Evolutionary conservation across 37 sponge, comb jelly and placozoan genomes (phyloP).

Genomic region (Halichondria panicea): DNA sequence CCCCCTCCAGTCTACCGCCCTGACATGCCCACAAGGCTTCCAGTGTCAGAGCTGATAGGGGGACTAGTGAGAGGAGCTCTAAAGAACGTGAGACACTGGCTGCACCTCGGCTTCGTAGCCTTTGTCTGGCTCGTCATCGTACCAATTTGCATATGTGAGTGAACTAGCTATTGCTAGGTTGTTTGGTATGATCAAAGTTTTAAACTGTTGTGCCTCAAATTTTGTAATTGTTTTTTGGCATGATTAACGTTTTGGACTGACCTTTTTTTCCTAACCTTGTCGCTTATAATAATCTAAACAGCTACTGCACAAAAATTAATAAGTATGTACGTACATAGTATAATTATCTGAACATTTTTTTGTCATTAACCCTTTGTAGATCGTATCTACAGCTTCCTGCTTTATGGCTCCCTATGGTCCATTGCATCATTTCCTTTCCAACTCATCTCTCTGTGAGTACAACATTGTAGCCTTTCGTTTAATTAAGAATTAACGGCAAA

Average conservation of each 20-base stretch:
- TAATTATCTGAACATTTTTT: not conserved
- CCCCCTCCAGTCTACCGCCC: constrained; percentile 73
- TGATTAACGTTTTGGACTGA: not conserved
- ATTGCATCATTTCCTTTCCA: constrained; percentile 49
- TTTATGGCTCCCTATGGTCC: constrained; percentile 71
- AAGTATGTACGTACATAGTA: not conserved
- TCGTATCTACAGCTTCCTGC: constrained; percentile 69
- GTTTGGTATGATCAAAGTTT: not conserved
- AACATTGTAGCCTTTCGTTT: not conserved
- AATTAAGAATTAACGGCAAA: too few species aligned
- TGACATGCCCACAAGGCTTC: constrained; percentile 77
- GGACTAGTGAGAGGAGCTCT: constrained; percentile 48
- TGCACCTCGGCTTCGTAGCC: constrained; percentile 81
- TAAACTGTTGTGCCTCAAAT: not conserved
- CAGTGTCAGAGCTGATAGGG: constrained; percentile 50
- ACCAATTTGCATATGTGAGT: constrained; percentile 81
- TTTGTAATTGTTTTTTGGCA: not conserved
- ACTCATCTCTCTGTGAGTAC: constrained; percentile 60
- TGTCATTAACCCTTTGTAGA: constrained; percentile 24
- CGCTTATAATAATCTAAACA: too few species aligned
- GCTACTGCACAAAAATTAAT: not conserved
- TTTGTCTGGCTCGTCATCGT: constrained; percentile 88
- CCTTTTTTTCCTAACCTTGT: not conserved
- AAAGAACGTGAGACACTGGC: constrained; percentile 63
- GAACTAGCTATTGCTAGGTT: not conserved